Evolutionary conservation across 1,140 invertebrate genomes (phyloP).

Genomic region (Pseudachorutes palmiensis): DNA sequence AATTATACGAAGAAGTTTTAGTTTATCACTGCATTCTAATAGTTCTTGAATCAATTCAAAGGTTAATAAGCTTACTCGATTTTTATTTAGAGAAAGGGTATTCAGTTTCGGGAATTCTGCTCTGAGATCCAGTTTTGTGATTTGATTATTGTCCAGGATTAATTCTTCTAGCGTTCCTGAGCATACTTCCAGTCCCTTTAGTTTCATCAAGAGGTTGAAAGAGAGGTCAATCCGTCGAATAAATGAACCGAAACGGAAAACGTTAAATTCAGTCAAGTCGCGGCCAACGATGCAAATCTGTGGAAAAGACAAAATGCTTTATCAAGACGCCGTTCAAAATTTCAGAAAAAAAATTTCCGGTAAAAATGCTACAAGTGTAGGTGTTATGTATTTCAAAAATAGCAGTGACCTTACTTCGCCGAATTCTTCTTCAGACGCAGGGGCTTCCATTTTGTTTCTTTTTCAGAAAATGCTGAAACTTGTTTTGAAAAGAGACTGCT

Average conservation of each 20-base stretch:
- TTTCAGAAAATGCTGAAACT: not conserved
- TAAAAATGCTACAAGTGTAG: too few species aligned
- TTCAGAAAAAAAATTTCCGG: not conserved
- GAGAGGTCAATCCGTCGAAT: conserved; percentile 33
- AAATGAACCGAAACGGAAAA: conserved; percentile 19
- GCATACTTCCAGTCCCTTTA: conserved; percentile 27
- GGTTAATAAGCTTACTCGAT: conserved; percentile 23
- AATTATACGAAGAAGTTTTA: too few species aligned
- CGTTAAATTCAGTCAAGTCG: conserved; percentile 32
- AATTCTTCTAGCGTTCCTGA: conserved; percentile 34
- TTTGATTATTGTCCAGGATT: conserved; percentile 35
- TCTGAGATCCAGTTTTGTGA: conserved; percentile 21
- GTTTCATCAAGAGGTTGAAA: conserved; percentile 26
- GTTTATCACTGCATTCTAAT: too few species aligned
- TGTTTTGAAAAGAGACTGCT: not conserved
- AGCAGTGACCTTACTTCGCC: too few species aligned
- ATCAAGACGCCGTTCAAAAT: not conserved
- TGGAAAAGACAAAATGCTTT: conserved; percentile 9
- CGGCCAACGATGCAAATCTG: conserved; percentile 34
- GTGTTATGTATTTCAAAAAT: too few species aligned
- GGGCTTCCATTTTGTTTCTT: too few species aligned
- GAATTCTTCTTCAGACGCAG: too few species aligned
- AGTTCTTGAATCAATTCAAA: conserved; percentile 13
- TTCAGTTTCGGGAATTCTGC: conserved; percentile 31
- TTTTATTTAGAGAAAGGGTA: conserved; percentile 36